phyloP scores from a whole-genome alignment of 2,113 vertebrate genomes.

The Mungos mungo region DNA sequence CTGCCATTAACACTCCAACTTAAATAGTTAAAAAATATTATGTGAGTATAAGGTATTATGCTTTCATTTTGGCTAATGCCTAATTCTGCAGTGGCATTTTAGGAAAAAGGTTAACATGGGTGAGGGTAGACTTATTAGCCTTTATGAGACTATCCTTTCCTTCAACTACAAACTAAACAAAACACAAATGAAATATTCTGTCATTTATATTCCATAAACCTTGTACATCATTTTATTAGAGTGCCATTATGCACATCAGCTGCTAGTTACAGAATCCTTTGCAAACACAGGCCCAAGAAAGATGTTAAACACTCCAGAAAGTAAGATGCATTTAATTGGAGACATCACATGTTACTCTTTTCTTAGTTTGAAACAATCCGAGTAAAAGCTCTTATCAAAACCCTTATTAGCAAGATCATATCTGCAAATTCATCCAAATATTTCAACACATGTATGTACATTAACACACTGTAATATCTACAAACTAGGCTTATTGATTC shows the following conservation, averaged over 20 bases:
- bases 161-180: slow-evolving; percentile 9
- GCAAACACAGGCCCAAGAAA: neutral
- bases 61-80: neutral
- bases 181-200: slow-evolving; percentile 23
- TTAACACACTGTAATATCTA: neutral
- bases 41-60: neutral
- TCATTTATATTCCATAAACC: neutral
- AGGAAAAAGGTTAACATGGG: neutral
- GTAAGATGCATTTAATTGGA: neutral
- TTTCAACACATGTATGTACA: neutral
- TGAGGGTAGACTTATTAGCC: neutral
- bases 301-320: neutral
- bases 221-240: neutral
- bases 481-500: neutral
- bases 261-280: neutral
- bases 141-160: neutral
- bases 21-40: neutral
- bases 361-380: neutral
- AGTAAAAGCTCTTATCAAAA: neutral
- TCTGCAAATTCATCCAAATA: neutral
- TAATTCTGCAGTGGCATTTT: slow-evolving; percentile 19
- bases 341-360: neutral
- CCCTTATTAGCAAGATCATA: neutral
- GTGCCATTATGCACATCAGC: neutral
- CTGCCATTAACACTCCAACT: neutral